Percentiles rank a stretch among this genome's conserved stretches.
Evolutionary conservation across 2,113 vertebrate species (phyloP).

Genomic region (Melozone crissalis): DNA sequence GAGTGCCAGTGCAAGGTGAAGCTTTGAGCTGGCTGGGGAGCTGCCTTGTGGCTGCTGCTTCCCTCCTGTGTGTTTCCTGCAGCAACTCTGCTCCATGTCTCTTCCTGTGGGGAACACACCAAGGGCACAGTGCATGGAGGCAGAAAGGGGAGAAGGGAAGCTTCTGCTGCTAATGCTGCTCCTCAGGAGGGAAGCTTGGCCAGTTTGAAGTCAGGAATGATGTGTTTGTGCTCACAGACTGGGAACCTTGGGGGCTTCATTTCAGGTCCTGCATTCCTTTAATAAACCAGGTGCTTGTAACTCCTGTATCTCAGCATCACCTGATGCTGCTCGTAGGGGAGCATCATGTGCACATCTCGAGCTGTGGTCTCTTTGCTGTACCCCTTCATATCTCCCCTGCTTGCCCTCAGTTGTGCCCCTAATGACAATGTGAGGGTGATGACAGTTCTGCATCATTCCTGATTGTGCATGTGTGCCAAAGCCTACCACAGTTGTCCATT

Average conservation of each 20-base stretch:
- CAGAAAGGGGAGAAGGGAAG: not conserved
- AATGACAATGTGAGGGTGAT: not conserved
- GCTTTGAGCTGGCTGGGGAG: not conserved
- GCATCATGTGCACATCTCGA: accelerated
- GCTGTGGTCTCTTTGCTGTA: not conserved
- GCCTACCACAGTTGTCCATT: not conserved
- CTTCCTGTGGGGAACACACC: accelerated
- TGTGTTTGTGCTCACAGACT: not conserved
- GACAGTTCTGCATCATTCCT: not conserved
- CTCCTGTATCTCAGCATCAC: not conserved
- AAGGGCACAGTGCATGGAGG: not conserved
- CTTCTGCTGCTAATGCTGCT: not conserved
- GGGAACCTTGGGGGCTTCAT: not conserved
- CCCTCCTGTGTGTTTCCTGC: not conserved
- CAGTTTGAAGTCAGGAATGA: not conserved
- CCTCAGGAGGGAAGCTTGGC: not conserved
- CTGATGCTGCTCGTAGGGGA: not conserved
- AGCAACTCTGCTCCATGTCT: not conserved
- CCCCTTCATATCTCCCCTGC: not conserved
- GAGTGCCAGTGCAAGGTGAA: not conserved
- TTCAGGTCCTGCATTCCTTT: not conserved
- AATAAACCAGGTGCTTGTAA: not conserved
- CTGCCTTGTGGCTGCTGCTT: not conserved
- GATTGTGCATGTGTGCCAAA: not conserved
- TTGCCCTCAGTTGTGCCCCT: not conserved